Evolutionary conservation across 2,797 vertebrate genomes (phyloP).

Genomic region (Pagetopsis macropterus): DNA sequence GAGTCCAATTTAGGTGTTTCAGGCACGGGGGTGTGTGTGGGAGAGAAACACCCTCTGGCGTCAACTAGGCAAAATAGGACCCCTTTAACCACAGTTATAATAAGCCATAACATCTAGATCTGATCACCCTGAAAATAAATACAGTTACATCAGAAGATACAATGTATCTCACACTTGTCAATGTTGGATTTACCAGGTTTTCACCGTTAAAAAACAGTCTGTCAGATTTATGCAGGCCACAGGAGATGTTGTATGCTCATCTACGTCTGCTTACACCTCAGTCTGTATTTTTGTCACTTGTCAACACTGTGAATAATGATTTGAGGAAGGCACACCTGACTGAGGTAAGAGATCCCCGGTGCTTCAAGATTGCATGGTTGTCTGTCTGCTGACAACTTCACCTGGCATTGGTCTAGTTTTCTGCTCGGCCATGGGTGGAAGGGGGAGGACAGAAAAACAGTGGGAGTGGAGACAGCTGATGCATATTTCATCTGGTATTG

Average conservation of each 20-base stretch:
- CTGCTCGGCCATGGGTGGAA: slow-evolving; percentile 63
- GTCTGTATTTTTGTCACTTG: slow-evolving; percentile 22
- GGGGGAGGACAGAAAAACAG: slow-evolving; percentile 46
- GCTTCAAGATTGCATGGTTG: slow-evolving; percentile 22
- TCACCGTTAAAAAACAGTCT: slow-evolving; percentile 1
- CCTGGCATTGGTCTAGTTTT: slow-evolving; percentile 63
- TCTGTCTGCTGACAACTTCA: slow-evolving; percentile 60
- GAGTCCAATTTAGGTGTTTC: no score
- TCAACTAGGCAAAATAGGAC: no score
- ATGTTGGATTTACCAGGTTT: not conserved
- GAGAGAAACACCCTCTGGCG: no score
- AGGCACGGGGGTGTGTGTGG: no score
- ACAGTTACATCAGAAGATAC: slow-evolving; percentile 1
- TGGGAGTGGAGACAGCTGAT: slow-evolving; percentile 54
- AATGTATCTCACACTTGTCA: not conserved
- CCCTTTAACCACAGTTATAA: not conserved
- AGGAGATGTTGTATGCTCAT: slow-evolving; percentile 6
- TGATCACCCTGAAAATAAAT: not conserved
- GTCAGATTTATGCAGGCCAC: slow-evolving; percentile 22
- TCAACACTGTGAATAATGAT: slow-evolving; percentile 46
- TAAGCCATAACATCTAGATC: not conserved
- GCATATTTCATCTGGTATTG: slow-evolving; percentile 72
- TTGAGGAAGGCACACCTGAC: slow-evolving; percentile 26
- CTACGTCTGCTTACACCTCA: slow-evolving; percentile 32
- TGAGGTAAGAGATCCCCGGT: slow-evolving; percentile 32